These are phyloP conservation scores for Lepidochrysops patricia DNA, from an alignment of 2,888 invertebrate species.

Conservation along the genomic window DNA sequence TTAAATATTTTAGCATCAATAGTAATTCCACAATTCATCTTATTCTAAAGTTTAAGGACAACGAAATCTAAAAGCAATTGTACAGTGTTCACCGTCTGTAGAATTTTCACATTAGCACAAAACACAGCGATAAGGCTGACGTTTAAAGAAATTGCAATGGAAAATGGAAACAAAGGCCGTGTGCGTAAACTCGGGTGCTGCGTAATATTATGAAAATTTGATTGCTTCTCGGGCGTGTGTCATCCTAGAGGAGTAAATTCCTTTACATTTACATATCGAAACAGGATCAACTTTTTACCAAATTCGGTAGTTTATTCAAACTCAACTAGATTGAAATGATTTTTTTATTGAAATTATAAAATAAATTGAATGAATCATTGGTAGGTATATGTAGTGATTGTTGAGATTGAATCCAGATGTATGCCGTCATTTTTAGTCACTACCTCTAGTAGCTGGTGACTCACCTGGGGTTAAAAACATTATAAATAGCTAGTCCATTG, in stretches of 20 bases:
- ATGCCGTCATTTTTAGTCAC: not conserved
- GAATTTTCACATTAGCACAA: not conserved
- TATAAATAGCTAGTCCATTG: not conserved
- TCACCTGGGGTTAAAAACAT: slow-evolving; percentile 2
- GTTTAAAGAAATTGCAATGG: not conserved
- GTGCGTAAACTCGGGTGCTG: not conserved
- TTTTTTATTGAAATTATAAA: not conserved
- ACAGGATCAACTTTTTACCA: not conserved
- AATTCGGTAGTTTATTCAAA: not conserved
- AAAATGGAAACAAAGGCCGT: slow-evolving; percentile 4
- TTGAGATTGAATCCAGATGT: not conserved
- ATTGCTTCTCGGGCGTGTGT: not conserved
- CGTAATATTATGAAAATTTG: not conserved
- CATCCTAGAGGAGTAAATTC: not conserved
- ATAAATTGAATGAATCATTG: slow-evolving; percentile 18
- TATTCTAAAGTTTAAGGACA: not conserved
- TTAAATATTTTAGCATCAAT: too few species aligned
- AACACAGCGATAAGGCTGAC: not conserved
- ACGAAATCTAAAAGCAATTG: not conserved
- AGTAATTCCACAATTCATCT: too few species aligned
- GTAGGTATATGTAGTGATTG: not conserved
- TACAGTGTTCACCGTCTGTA: not conserved
- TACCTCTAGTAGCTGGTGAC: not conserved
- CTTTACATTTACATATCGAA: not conserved
- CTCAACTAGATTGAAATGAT: not conserved